These are phyloP conservation scores for Meloidogyne exigua DNA, from an alignment of 1,140 invertebrate species.

Conservation along the genomic window DNA sequence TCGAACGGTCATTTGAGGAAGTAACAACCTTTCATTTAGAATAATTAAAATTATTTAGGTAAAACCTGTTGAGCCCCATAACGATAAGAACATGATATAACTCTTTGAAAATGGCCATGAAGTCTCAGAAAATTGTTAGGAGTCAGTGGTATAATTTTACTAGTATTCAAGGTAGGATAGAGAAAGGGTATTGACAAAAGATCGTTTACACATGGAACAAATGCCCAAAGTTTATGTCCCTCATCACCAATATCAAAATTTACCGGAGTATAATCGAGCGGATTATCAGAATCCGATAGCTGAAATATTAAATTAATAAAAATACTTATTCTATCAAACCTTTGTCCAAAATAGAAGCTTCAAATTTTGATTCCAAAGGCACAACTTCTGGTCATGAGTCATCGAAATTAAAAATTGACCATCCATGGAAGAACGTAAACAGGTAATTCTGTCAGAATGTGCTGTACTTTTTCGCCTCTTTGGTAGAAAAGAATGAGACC, in stretches of 20 bases:
- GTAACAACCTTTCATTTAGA: slow-evolving; percentile 11
- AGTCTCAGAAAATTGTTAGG: neutral
- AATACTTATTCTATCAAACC: neutral
- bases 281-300: slow-evolving; percentile 1
- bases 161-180: neutral
- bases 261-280: neutral
- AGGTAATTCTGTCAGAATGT: neutral
- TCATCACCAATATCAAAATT: slow-evolving; percentile 30
- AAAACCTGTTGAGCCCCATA: slow-evolving; percentile 17
- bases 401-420: slow-evolving; percentile 22
- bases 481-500: no score
- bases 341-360: slow-evolving; percentile 7
- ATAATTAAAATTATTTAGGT: neutral
- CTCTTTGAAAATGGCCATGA: slow-evolving; percentile 26
- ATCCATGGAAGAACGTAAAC: slow-evolving; percentile 12
- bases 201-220: slow-evolving; percentile 22
- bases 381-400: slow-evolving; percentile 8
- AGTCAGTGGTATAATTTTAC: neutral
- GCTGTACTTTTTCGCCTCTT: neutral
- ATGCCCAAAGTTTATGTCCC: slow-evolving; percentile 16
- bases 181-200: slow-evolving; percentile 1
- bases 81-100: slow-evolving; percentile 23
- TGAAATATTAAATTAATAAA: neutral
- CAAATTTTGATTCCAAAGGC: slow-evolving; percentile 22
- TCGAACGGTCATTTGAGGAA: slow-evolving; percentile 18